A percentile compares a stretch with the other conserved stretches of the same genome.
phyloP scores from a whole-genome alignment of 1,140 invertebrate genomes.

The Lithobius niger region DNA sequence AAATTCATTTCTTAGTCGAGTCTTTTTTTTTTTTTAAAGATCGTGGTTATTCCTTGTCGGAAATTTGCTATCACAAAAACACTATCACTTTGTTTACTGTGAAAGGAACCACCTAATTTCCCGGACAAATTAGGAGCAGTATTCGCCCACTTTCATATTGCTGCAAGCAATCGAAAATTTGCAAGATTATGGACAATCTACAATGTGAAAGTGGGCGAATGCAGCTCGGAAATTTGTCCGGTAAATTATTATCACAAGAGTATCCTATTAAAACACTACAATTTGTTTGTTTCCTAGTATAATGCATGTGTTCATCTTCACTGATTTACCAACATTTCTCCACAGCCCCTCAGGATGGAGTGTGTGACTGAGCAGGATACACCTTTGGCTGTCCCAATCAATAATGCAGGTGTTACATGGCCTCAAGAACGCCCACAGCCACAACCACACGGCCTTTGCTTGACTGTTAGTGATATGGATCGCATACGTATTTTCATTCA shows the following conservation, averaged over 20 bases:
- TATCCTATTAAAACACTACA: not conserved
- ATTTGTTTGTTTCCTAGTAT: not conserved
- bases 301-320: not conserved
- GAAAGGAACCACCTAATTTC: no score
- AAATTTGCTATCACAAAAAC: no score
- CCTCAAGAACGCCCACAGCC: slow-evolving; percentile 1
- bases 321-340: not conserved
- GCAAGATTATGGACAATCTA: no score
- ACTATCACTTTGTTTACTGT: no score
- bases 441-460: slow-evolving; percentile 44
- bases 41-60: no score
- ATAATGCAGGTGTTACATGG: not conserved
- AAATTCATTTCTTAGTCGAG: no score
- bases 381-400: slow-evolving; percentile 6
- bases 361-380: not conserved
- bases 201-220: not conserved
- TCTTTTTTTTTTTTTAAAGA: no score
- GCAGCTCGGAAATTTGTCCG: not conserved
- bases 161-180: no score
- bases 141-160: no score
- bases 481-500: slow-evolving; percentile 68
- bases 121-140: no score
- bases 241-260: not conserved
- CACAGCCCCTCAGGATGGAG: not conserved
- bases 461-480: slow-evolving; percentile 69